A percentile compares a stretch with the other conserved stretches of the same genome.
phyloP scores from a whole-genome alignment of 2,888 invertebrate genomes.

The Ptychoptera albimana region DNA sequence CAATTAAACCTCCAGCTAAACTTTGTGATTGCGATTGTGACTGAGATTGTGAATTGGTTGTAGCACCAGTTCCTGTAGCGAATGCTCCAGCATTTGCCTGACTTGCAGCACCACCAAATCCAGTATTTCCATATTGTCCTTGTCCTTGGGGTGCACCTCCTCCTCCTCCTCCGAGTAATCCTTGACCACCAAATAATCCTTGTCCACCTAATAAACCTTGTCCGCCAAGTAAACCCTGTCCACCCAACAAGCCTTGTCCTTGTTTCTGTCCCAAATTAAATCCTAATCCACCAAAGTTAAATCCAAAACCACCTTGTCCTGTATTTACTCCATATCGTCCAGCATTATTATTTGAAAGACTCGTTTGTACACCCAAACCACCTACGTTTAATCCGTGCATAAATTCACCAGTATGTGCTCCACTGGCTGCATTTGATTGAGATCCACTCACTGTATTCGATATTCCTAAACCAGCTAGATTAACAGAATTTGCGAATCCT shows the following conservation, averaged over 20 bases:
- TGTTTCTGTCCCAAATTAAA: conserved; percentile 2
- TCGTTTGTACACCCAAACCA: conserved; percentile 20
- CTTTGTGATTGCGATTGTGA: conserved; percentile 9
- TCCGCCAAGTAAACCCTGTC: conserved; percentile 7
- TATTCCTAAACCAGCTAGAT: conserved; percentile 5
- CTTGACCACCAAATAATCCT: conserved; percentile 9
- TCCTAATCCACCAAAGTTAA: conserved; percentile 12
- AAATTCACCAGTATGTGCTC: conserved; percentile 12
- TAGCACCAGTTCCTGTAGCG: conserved; percentile 16
- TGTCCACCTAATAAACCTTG: conserved; percentile 18
- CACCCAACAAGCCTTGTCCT: neutral
- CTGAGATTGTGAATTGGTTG: conserved; percentile 14
- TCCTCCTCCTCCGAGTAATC: conserved; percentile 13
- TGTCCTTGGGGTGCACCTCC: conserved; percentile 14
- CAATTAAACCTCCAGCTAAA: conserved; percentile 14
- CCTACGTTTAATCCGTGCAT: conserved; percentile 22
- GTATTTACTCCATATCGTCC: conserved; percentile 3
- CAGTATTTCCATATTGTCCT: conserved; percentile 9
- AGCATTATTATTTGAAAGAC: conserved; percentile 21
- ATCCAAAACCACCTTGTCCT: conserved; percentile 16
- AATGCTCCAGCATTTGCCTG: conserved; percentile 16
- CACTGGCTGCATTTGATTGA: conserved; percentile 15
- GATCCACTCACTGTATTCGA: conserved; percentile 3
- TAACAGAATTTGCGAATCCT: neutral
- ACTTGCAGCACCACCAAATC: conserved; percentile 10